Evolutionary conservation across 1,140 invertebrate genomes (phyloP).

Genomic region (Triops cancriformis): DNA sequence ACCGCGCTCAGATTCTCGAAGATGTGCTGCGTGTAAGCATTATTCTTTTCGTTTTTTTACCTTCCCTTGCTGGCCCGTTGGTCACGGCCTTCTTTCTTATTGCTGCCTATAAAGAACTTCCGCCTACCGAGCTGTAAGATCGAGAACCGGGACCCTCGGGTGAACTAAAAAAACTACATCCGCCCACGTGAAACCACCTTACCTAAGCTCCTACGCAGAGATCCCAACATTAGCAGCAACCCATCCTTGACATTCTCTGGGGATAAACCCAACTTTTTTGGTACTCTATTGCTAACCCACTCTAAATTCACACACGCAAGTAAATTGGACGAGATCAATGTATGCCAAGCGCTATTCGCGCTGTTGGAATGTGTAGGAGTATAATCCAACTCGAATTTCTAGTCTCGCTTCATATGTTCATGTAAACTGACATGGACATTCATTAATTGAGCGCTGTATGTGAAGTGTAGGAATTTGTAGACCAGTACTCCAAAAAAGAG

Average conservation of each 20-base stretch:
- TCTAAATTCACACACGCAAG: not conserved
- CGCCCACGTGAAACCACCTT: not conserved
- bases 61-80: not conserved
- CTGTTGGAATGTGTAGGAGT: not conserved
- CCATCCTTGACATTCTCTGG: not conserved
- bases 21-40: conserved; percentile 3
- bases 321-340: not conserved
- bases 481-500: not conserved
- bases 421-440: not conserved
- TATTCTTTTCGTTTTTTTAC: not conserved
- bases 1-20: conserved; percentile 8
- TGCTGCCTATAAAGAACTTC: not conserved
- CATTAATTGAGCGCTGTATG: not conserved
- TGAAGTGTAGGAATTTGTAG: not conserved
- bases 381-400: not conserved
- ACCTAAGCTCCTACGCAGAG: not conserved
- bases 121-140: not conserved
- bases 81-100: not conserved
- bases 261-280: not conserved
- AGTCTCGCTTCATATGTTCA: not conserved
- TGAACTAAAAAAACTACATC: not conserved
- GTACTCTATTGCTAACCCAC: not conserved
- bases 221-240: not conserved
- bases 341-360: not conserved
- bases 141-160: not conserved